These are phyloP conservation scores for Nephrocerus scutellatus DNA, from an alignment of 2,888 invertebrate species.

Conservation along the genomic window DNA sequence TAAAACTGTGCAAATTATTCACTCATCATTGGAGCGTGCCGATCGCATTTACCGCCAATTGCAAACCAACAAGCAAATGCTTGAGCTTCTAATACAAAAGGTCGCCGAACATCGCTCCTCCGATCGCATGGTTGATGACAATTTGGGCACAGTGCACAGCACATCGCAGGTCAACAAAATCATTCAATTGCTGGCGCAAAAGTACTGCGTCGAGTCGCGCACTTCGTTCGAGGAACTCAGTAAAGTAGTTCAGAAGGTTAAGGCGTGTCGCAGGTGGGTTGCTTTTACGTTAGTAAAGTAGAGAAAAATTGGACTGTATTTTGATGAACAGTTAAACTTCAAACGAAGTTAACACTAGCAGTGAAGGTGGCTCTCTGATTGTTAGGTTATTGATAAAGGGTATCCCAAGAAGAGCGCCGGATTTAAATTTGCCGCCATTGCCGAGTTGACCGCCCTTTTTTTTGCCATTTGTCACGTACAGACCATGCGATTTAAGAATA, in stretches of 20 bases:
- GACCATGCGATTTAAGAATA: too few relatives aligned
- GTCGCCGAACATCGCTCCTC: constrained; percentile 75
- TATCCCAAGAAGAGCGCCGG: too few relatives aligned
- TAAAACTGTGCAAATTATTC: constrained; percentile 88
- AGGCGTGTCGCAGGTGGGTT: constrained; percentile 70
- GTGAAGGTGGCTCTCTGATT: too few relatives aligned
- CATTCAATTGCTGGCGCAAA: constrained; percentile 88
- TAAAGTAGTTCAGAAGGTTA: constrained; percentile 80
- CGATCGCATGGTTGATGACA: constrained; percentile 54
- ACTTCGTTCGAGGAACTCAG: constrained; percentile 91
- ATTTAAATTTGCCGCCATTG: too few relatives aligned
- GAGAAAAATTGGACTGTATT: too few relatives aligned
- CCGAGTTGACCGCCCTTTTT: too few relatives aligned
- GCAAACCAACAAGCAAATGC: constrained; percentile 79
- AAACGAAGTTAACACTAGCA: too few relatives aligned
- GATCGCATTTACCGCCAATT: constrained; percentile 89
- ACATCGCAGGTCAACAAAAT: constrained; percentile 77
- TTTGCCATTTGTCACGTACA: too few relatives aligned
- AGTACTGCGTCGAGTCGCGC: constrained; percentile 92
- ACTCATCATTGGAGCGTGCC: constrained; percentile 85
- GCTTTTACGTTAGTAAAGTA: too few relatives aligned
- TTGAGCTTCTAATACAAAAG: constrained; percentile 79
- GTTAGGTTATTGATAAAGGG: too few relatives aligned
- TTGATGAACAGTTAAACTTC: too few relatives aligned
- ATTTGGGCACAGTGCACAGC: constrained; percentile 50